These are phyloP conservation scores for Pheosia gnoma DNA, from an alignment of 2,888 invertebrate species.

Conservation along the genomic window DNA sequence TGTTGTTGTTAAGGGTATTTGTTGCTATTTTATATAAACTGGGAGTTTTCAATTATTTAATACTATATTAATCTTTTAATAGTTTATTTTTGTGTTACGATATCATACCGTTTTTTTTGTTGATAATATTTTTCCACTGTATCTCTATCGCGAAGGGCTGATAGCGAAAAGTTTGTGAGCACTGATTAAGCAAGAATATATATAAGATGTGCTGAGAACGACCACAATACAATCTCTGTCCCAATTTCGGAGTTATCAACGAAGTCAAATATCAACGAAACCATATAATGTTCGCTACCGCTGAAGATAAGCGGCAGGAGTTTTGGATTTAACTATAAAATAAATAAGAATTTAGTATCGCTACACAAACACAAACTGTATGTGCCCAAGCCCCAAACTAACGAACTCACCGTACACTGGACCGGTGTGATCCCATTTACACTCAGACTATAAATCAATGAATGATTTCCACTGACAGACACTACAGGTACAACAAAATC, in stretches of 20 bases:
- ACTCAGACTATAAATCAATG: too few relatives aligned
- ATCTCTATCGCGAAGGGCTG: conserved; percentile 1
- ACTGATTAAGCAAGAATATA: conserved; percentile 32
- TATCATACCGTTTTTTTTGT: not conserved
- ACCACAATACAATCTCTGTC: conserved; percentile 66
- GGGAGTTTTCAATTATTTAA: too few relatives aligned
- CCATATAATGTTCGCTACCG: conserved; percentile 45
- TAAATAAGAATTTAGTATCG: too few relatives aligned
- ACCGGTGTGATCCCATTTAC: too few relatives aligned
- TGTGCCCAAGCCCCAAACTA: too few relatives aligned
- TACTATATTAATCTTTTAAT: too few relatives aligned
- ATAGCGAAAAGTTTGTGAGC: conserved; percentile 21
- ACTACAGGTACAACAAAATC: too few relatives aligned
- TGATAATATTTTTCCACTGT: not conserved
- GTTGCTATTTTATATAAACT: too few relatives aligned
- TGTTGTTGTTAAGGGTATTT: too few relatives aligned
- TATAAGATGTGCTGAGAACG: conserved; percentile 41
- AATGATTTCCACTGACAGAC: not conserved
- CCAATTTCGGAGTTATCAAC: conserved; percentile 72
- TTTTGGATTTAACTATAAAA: conserved; percentile 5
- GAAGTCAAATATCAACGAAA: conserved; percentile 66
- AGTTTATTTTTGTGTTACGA: too few relatives aligned
- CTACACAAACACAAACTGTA: too few relatives aligned
- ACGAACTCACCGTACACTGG: too few relatives aligned
- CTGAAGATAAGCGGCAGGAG: conserved; percentile 50